Evolutionary conservation across 2,888 invertebrate genomes (phyloP).

Genomic region (Tiliacea aurago): DNA sequence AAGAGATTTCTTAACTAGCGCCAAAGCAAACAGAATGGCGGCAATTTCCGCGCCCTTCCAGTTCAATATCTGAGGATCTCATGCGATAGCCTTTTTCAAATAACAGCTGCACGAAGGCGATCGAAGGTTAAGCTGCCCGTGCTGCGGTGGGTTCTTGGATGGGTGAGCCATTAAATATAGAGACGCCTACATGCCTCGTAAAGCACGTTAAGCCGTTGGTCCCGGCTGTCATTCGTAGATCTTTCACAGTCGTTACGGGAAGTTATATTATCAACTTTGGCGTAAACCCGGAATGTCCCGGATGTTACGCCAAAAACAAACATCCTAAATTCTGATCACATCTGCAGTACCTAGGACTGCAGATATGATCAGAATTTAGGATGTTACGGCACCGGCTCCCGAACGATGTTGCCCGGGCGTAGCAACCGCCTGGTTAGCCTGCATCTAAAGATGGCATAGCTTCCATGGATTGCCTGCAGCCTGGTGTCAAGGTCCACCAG

Average conservation of each 20-base stretch:
- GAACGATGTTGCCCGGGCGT: no score
- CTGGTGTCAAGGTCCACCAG: no score
- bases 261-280: background rate
- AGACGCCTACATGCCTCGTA: background rate
- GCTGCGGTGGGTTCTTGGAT: no score
- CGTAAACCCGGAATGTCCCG: background rate
- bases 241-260: background rate
- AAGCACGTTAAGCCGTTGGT: background rate
- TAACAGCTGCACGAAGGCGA: background rate
- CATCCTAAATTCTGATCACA: no score
- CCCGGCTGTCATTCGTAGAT: background rate
- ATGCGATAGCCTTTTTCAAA: background rate
- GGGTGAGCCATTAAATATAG: background rate
- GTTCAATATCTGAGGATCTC: background rate
- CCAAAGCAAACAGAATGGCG: slow-evolving; percentile 2
- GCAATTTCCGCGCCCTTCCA: slow-evolving; percentile 4
- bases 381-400: background rate
- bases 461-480: no score
- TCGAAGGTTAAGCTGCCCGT: background rate
- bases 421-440: no score
- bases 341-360: no score
- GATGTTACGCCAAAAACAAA: background rate
- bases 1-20: slow-evolving; percentile 15
- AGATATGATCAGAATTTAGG: background rate
- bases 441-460: no score